Base-by-base conservation (phyloP, 2,113 vertebrate genomes). In the Rhinopomastus cyanomelas region DNA sequence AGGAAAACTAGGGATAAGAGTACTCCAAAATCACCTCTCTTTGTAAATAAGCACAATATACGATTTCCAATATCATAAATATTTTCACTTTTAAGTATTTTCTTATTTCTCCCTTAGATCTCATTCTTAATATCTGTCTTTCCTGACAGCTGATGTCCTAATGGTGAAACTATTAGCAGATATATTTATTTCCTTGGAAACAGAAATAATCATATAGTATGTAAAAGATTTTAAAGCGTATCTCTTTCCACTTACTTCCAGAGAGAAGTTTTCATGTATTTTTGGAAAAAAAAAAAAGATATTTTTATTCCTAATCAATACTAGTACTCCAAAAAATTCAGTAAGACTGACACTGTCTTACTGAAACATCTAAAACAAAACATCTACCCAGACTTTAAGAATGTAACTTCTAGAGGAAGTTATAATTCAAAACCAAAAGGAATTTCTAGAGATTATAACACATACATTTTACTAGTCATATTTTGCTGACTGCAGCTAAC, bases 181-280 rank as follows among this genome's bases (percentile, higher is more conserved):
- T 79, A 76, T 11, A 81, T 11, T 26, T 7, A 37, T 95, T 92
- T 69, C 74, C 80, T 34, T 95, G 55, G 77, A 74, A 95, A 95
- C 36, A 86, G 57, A 72, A 93, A 51, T 26, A 55, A 20, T 73
- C 25, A 66, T 83, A 53, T 22, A 49, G 29, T 48, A 62, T 25
- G 22, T 65, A 85, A 85, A 89, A 77, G 16, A 68, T 80, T 87
- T 94, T 39, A 66, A 55, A 95, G 52, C 11, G 36, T 92, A 86
- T 88, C 51, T 66, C 8, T 55, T 85, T 49, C 12, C 26, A 80
- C n/a, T 79, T 84, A 79, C 7, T 46, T 89, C 16, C 23, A 92
- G 52, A 3, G 32, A 90, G 27, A 8, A 85, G 23, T 72, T 87
- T 88, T 74, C 19, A 30, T 59, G 44, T 37, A 12, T 60, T 88